A percentile compares a stretch with the other conserved stretches of the same genome.
These are phyloP conservation scores for Hypercompe scribonia DNA, from an alignment of 2,888 invertebrate species.

Conservation along the genomic window DNA sequence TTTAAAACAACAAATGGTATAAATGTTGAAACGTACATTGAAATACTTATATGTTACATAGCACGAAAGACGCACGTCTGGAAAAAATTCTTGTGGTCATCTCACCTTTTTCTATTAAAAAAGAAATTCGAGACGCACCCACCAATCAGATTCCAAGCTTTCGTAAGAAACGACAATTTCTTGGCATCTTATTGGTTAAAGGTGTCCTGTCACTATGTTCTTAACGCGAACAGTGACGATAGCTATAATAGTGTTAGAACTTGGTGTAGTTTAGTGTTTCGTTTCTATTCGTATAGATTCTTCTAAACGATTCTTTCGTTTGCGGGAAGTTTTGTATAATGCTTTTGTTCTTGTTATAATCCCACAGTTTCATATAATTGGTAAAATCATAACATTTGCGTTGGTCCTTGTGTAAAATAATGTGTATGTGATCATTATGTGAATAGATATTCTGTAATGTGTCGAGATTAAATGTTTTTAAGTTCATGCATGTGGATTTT, in stretches of 20 bases:
- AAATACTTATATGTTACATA: not conserved
- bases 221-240: not conserved
- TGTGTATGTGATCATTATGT: not conserved
- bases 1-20: not conserved
- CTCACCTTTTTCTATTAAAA: not conserved
- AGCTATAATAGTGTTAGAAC: not conserved
- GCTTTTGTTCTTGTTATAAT: not conserved
- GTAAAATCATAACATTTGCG: slow-evolving; percentile 8
- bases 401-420: slow-evolving; percentile 1
- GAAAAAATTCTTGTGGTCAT: not conserved
- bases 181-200: not conserved
- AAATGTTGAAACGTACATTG: not conserved
- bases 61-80: not conserved
- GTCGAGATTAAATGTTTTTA: slow-evolving; percentile 10
- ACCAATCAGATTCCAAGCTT: too few species aligned
- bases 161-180: not conserved
- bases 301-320: too few species aligned
- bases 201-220: not conserved
- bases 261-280: not conserved
- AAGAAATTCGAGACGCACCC: not conserved
- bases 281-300: not conserved
- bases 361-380: not conserved
- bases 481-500: slow-evolving; percentile 38
- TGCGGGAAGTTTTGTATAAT: not conserved
- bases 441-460: slow-evolving; percentile 15